phyloP scores from a whole-genome alignment of 2,113 vertebrate genomes.

The Poicephalus meyeri region DNA sequence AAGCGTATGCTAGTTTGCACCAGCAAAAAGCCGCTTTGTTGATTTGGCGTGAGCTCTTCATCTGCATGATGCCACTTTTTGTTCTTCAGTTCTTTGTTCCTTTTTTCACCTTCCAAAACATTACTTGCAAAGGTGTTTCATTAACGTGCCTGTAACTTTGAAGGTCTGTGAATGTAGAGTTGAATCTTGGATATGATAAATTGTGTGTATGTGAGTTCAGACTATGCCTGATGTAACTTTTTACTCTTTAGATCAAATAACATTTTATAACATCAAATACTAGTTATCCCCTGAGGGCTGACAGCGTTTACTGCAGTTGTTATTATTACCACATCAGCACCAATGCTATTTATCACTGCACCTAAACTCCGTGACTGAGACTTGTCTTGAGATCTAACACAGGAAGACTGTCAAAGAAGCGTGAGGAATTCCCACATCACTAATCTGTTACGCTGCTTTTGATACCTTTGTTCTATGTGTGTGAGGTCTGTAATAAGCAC shows the following conservation, averaged over 20 bases:
- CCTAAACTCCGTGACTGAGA: not conserved
- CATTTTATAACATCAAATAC: too few species aligned
- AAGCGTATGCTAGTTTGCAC: not conserved
- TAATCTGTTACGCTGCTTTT: not conserved
- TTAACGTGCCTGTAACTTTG: not conserved
- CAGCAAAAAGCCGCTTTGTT: not conserved
- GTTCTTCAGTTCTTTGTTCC: not conserved
- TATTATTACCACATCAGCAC: not conserved
- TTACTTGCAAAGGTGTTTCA: not conserved
- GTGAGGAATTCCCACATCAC: not conserved
- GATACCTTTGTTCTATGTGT: not conserved
- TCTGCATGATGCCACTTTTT: not conserved
- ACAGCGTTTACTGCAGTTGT: not conserved
- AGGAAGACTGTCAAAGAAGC: not conserved
- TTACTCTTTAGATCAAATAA: not conserved
- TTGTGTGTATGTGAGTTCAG: not conserved
- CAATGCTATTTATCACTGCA: not conserved
- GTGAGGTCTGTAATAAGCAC: not conserved
- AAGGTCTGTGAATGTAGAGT: not conserved
- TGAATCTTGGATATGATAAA: not conserved
- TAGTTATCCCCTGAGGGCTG: not conserved
- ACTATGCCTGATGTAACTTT: not conserved
- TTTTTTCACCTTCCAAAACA: rapidly evolving
- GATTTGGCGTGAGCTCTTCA: not conserved
- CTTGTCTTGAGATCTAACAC: not conserved